Percentiles rank a stretch among this genome's conserved stretches.
phyloP scores from a whole-genome alignment of 2,888 invertebrate species.

The Suillia variegata region DNA sequence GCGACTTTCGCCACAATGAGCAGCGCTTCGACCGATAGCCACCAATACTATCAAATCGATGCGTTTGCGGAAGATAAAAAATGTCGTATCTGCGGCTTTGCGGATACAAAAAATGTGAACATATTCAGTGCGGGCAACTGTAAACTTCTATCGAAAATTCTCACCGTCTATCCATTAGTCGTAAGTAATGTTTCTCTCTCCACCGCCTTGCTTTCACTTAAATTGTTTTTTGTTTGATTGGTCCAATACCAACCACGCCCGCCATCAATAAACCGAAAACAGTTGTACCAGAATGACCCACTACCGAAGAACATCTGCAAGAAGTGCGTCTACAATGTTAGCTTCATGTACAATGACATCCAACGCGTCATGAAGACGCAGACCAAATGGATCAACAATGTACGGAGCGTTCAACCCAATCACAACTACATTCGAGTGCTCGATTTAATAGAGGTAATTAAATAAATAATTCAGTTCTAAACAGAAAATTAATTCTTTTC shows the following conservation, averaged over 20 bases:
- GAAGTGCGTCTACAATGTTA: constrained; percentile 40
- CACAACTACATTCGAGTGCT: constrained; percentile 44
- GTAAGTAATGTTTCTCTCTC: constrained; percentile 28
- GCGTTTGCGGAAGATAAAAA: constrained; percentile 39
- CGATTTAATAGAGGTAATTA: constrained; percentile 41
- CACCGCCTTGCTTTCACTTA: background rate
- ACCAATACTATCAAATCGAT: background rate
- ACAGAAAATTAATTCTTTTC: background rate
- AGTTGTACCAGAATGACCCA: constrained; percentile 49
- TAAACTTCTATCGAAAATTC: constrained; percentile 40
- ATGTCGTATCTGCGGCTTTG: constrained; percentile 47
- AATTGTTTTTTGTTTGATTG: background rate
- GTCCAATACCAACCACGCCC: background rate
- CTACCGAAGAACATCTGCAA: constrained; percentile 49
- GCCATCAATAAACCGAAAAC: no score
- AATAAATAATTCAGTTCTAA: no score
- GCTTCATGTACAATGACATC: constrained; percentile 38
- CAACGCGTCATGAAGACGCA: constrained; percentile 40
- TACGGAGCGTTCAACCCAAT: constrained; percentile 41
- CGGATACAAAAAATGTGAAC: constrained; percentile 39
- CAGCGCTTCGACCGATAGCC: background rate
- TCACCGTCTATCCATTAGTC: constrained; percentile 46
- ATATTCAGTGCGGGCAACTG: constrained; percentile 36
- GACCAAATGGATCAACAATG: constrained; percentile 42
- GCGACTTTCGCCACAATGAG: no score